Evolutionary conservation across 2,888 invertebrate species (phyloP).

Genomic region (Orchestes rusci): DNA sequence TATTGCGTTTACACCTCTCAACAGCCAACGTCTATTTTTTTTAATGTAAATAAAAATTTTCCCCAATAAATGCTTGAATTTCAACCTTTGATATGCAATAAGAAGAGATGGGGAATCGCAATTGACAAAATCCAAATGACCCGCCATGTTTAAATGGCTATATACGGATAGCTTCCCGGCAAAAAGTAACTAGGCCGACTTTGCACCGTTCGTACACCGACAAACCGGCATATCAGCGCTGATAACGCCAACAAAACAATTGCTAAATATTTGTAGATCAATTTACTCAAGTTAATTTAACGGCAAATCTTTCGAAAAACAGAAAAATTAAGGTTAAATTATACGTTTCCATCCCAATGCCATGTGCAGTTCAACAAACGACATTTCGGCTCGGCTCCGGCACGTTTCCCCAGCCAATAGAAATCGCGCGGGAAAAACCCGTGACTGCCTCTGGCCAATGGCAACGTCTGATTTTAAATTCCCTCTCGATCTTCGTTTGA

Average conservation of each 20-base stretch:
- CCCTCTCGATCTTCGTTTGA: slow-evolving; percentile 41
- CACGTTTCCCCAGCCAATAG: neutral
- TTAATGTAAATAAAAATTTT: no score
- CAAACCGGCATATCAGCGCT: neutral
- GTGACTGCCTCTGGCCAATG: slow-evolving; percentile 41
- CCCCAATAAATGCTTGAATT: no score
- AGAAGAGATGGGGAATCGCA: no score
- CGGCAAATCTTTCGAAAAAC: neutral
- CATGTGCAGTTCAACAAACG: neutral
- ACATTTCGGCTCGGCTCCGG: neutral
- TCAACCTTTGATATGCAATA: no score
- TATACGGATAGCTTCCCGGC: neutral
- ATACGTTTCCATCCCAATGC: neutral
- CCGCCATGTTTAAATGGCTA: neutral
- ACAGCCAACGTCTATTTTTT: no score
- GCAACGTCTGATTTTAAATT: slow-evolving; percentile 42
- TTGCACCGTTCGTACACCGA: neutral
- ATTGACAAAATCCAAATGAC: no score
- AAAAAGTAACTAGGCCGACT: neutral
- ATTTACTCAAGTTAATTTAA: neutral
- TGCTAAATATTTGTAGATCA: neutral
- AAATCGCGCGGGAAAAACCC: slow-evolving; percentile 15
- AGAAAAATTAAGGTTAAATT: neutral
- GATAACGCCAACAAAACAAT: neutral
- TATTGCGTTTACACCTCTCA: no score